A percentile compares a stretch with the other conserved stretches of the same genome.
phyloP scores from a whole-genome alignment of 2,797 vertebrate genomes.

The Poeciliopsis turneri region DNA sequence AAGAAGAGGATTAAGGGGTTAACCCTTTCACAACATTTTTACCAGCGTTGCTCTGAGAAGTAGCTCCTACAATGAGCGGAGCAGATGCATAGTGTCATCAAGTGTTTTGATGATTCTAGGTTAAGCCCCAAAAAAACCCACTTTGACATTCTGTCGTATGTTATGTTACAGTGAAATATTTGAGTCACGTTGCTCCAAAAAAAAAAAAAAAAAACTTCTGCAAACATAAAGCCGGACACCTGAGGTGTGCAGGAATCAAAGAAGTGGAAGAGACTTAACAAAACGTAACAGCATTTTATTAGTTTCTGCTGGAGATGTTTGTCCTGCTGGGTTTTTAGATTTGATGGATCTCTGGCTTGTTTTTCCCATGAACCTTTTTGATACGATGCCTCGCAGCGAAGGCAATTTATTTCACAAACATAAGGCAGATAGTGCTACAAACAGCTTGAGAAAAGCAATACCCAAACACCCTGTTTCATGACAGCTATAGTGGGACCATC shows the following conservation, averaged over 20 bases:
- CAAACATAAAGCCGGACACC: not conserved
- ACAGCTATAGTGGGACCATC: constrained; percentile 29
- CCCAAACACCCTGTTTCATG: constrained; percentile 29
- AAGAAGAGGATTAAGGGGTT: too few species aligned
- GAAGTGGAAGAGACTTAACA: not conserved
- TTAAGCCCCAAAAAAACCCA: not conserved
- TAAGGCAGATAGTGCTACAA: not conserved
- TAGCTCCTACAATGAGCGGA: too few species aligned
- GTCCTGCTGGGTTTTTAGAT: not conserved
- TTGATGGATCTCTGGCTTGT: constrained; percentile 7
- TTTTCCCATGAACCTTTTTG: not conserved
- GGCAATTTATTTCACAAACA: constrained; percentile 18
- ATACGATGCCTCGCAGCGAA: not conserved
- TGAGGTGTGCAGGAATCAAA: not conserved
- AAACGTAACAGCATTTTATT: not conserved
- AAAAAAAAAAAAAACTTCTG: not conserved
- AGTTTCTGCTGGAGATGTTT: not conserved
- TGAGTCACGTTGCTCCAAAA: not conserved
- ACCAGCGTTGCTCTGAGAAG: too few species aligned
- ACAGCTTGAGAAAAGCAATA: constrained; percentile 2
- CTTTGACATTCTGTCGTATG: not conserved
- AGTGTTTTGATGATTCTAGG: not conserved
- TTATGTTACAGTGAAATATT: not conserved
- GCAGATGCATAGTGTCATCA: too few species aligned
- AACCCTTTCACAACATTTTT: too few species aligned